Base-by-base conservation (phyloP, 37 sponge, comb jelly and placozoan species). In the Mnemiopsis leidyi region DNA sequence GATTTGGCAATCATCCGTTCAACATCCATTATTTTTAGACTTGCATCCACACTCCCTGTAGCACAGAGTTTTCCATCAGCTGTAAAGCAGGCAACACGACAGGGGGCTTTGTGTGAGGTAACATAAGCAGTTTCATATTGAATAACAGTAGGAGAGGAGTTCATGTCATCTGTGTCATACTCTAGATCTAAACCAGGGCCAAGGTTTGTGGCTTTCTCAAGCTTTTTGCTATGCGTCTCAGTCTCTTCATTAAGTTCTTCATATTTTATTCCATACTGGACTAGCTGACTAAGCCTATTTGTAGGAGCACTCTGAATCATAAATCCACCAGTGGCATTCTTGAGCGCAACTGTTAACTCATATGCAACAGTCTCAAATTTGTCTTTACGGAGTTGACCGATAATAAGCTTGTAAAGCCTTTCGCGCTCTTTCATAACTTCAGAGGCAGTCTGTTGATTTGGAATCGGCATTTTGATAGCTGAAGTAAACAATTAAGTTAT, bases 331-430 rank as follows among this genome's bases (percentile, higher is more conserved):
- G 96, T 76, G 26, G 94, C 82, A 23, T 94, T 94, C 23, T 82
- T 36, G 38, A 97, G 92, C 0, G 92, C 36, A 7, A 94, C 71
- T 40, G 90, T 85, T 29, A 85, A 33, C 26, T 85, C 90, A 37
- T 85, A 85, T 0, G 97, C 97, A 35, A 96, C 96, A 0, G 93
- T 90, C 73, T 96, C 97, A 68, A 94, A 97, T 24, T 96, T 96
- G 83, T 97, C 97, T 69, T 95, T 96, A 25, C 95, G 92, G 37
- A 97, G 93, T 85, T 97, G 97, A 36, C 97, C 90, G 13, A 97
- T 93, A 30, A 97, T 97, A 25, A 97, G 94, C 67, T 96, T 94
- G 82, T 97, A 97, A 0, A 97, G 90, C 32, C 39, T 88, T 38
- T 97, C 97, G 48, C 95, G 93, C 33, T 97, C 95, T 40, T 94